Conservation (phyloP, 2,113 vertebrate genomes). For the Oplegnathus fasciatus region DNA sequence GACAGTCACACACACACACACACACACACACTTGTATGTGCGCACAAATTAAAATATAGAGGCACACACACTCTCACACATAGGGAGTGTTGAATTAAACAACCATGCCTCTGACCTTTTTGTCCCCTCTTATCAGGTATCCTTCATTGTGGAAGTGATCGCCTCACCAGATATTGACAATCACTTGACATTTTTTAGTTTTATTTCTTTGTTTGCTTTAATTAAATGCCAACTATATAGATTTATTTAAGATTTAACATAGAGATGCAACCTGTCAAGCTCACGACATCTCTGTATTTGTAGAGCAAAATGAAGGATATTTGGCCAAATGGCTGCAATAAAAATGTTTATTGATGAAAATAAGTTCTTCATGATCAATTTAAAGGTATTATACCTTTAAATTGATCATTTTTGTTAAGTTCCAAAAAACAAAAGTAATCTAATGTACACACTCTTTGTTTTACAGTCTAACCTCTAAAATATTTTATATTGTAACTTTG, state of each 20-base stretch:
- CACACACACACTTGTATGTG: slow-evolving; percentile 23
- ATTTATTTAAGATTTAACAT: slow-evolving; percentile 58
- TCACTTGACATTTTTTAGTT: slow-evolving; percentile 51
- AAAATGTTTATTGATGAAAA: background rate
- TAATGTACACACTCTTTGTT: background rate
- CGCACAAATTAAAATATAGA: slow-evolving; percentile 48
- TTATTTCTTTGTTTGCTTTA: slow-evolving; percentile 75
- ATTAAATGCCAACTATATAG: slow-evolving; percentile 66
- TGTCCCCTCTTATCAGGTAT: slow-evolving; percentile 75
- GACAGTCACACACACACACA: slow-evolving; percentile 62
- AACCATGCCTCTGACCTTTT: slow-evolving; percentile 65
- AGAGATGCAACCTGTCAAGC: slow-evolving; percentile 23
- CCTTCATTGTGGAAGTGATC: slow-evolving; percentile 65
- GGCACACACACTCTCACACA: background rate
- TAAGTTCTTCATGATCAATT: background rate
- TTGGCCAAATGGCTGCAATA: background rate
- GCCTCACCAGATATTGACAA: slow-evolving; percentile 62
- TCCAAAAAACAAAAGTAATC: background rate
- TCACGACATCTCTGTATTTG: background rate
- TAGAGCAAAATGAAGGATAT: background rate
- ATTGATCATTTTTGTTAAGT: background rate
- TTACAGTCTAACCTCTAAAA: background rate
- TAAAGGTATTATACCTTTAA: too few species aligned
- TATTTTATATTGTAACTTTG: background rate
- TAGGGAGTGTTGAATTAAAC: slow-evolving; percentile 66